Base-by-base conservation (phyloP, 2,888 invertebrate species). In the Troides helena region DNA sequence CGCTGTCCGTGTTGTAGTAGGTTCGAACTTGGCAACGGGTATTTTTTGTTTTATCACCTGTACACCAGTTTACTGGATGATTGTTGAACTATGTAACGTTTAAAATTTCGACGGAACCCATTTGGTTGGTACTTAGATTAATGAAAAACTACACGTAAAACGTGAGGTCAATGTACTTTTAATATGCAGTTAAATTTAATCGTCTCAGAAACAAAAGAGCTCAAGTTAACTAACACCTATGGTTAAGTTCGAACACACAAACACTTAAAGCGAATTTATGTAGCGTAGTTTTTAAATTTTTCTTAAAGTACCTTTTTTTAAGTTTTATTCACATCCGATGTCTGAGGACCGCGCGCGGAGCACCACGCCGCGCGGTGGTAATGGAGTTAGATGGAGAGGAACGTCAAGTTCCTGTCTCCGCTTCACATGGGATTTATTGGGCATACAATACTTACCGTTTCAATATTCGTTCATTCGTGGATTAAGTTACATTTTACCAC, bases 371-470 rank as follows among this genome's bases (percentile, higher is more conserved):
- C 30, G 30, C 5, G 30, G 30, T 30, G 30, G 30, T 4, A 5
- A 30, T 30, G 50, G 23, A 18, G 39, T 58, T 12, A 5, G 12
- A 17, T 6, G 18, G 18, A n/a, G 53, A 6, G 53, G 18, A 14
- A 21, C 43, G 53, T 43, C 43, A 60, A 50, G n/a, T n/a, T 30
- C 53, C 57, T 58, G 6, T 50, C 56, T 67, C 21, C n/a, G 30
- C 14, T 36, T 21, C 17, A n/a, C 75, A 68, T 71, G 80, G 78
- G 77, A 81, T 77, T 78, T 67, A 76, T 81, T 80, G 83, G 88
- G 88, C 88, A 84, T 85, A 82, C 75, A 82, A 77, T 85, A 87
- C 83, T 87, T 88, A 86, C 78, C 58, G 65, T 36, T 53, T 64
- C 63, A 60, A 58, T 66, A 65, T 60, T 39, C 63, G 67, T 70